Base-by-base conservation (phyloP, 2,113 vertebrate species). In the Mungos mungo region DNA sequence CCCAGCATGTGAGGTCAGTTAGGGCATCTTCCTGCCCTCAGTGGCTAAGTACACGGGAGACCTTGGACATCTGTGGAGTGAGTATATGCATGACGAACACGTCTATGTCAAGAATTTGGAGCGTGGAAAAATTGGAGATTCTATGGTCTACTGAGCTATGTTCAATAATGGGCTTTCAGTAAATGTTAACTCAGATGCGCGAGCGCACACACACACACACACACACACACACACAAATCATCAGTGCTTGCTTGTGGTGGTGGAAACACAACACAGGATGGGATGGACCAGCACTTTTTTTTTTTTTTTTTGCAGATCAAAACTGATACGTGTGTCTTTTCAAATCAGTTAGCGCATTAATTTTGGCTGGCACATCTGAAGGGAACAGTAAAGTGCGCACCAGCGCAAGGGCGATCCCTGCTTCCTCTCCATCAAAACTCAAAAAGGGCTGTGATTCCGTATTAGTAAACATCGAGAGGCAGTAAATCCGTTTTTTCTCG, bases 171-270 rank as follows among this genome's bases (percentile, higher is more conserved):
- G 18, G 7, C 92, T 47, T 38, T n/a, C 19, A 52, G 2, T 68
- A 47, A 35, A 7, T n/a, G n/a, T 35, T 63, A 9, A 57, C 21
- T 21, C 57, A 38, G 12, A 25, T 4, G 7, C 0, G 4, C 3
- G 6, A 0, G 5, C 5, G 41, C 41, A 5, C n/a, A 79, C 11
- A 52, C 27, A 41, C 2, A 10, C 81, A 35, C 16, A n/a, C 82
- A 47, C 47, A 54, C 19, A 77, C 60, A 71, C 8, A 35, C 66
- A n/a, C 31, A 14, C 8, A n/a, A 1, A 4, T 0, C 5, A 9
- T 45, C 45, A 33, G 54, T 9, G n/a, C 41, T 60, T 25, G 9
- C 52, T 21, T 79, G 50, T 76, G 41, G 18, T 41, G 35, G 3
- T 69, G 1, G 11, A 14, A 16, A 82, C 19, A 50, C 9, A 33